Evolutionary conservation across 2,888 invertebrate species (phyloP).

Genomic region (Scaptomyza cyrtandrae): DNA sequence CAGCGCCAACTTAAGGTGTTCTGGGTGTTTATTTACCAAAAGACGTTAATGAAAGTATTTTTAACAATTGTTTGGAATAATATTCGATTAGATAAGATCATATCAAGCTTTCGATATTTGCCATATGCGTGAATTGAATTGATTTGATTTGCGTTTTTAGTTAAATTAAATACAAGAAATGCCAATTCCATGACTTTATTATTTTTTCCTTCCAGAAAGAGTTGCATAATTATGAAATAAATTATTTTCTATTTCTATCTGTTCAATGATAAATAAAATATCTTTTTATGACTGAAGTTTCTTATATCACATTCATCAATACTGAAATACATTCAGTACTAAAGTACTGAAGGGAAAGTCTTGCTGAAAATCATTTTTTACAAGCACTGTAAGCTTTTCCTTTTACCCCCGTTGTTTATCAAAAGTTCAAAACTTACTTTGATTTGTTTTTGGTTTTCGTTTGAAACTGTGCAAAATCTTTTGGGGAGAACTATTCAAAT

Average conservation of each 20-base stretch:
- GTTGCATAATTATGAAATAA: neutral
- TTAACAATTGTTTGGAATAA: too few species aligned
- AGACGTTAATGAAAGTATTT: neutral
- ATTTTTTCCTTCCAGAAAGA: neutral
- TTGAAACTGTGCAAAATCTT: neutral
- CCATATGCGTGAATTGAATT: neutral
- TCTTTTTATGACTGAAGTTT: neutral
- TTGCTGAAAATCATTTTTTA: neutral
- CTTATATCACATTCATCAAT: too few species aligned
- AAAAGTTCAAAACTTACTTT: neutral
- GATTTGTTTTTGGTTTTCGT: neutral
- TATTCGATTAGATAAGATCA: neutral
- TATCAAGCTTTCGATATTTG: too few species aligned
- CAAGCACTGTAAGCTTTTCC: neutral
- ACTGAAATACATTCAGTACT: too few species aligned
- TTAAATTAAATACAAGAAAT: neutral
- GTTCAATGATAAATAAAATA: too few species aligned
- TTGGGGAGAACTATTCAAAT: conserved; percentile 3
- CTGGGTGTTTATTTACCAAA: too few species aligned
- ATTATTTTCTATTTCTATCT: too few species aligned
- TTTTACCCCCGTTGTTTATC: neutral
- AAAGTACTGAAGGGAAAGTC: conserved; percentile 3
- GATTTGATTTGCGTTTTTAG: neutral
- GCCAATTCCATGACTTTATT: neutral
- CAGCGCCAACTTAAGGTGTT: too few species aligned